Evolutionary conservation across 2,113 vertebrate genomes (phyloP).

Genomic region (Nipponia nippon): DNA sequence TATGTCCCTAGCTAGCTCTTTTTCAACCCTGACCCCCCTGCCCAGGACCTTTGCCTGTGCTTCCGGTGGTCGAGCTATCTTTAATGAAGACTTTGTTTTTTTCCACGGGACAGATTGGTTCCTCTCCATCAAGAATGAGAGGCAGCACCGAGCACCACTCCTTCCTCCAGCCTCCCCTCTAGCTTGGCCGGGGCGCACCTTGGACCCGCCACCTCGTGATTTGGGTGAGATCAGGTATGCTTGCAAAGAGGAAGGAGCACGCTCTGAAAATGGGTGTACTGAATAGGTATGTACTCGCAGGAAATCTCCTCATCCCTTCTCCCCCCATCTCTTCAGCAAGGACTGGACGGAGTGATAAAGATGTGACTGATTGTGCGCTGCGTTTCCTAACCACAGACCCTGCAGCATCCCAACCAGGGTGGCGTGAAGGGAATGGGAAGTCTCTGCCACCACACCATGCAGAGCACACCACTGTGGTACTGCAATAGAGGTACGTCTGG

Average conservation of each 20-base stretch:
- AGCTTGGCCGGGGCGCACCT: neutral
- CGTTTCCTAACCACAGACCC: neutral
- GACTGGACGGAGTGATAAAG: neutral
- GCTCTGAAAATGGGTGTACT: fast-evolving
- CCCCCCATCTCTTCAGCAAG: neutral
- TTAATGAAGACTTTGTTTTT: neutral
- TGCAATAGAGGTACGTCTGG: neutral
- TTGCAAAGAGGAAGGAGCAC: neutral
- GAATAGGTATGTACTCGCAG: neutral
- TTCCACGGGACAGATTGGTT: fast-evolving
- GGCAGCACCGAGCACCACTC: fast-evolving
- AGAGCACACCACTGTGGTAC: neutral
- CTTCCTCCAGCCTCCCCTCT: neutral
- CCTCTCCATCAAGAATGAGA: fast-evolving
- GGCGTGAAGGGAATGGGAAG: fast-evolving
- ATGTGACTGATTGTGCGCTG: fast-evolving
- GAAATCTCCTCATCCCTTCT: neutral
- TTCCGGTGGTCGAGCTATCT: neutral
- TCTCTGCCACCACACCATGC: fast-evolving
- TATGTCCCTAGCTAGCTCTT: neutral
- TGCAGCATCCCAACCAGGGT: fast-evolving
- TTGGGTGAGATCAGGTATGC: neutral
- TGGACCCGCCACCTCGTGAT: neutral
- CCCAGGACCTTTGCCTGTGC: neutral
- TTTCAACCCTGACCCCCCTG: neutral